Percentiles rank a stretch among this genome's conserved stretches.
Evolutionary conservation across 1,140 invertebrate species (phyloP).

Genomic region (Steinernema feltiae): DNA sequence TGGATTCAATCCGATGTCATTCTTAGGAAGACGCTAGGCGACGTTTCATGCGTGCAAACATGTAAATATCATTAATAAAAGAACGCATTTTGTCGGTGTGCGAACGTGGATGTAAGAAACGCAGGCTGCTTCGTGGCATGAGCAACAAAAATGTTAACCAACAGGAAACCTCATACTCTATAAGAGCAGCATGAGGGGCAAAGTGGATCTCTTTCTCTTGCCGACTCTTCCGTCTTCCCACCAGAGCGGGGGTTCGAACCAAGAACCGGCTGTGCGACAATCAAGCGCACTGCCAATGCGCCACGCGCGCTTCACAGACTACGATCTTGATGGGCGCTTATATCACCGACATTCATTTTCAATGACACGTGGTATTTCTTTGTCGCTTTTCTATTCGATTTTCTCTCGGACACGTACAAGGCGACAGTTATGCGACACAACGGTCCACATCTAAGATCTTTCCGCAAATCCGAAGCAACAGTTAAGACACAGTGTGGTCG

Average conservation of each 20-base stretch:
- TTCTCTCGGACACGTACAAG: no score
- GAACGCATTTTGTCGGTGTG: no score
- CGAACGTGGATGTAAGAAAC: no score
- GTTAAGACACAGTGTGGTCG: no score
- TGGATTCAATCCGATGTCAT: not conserved
- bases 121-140: not conserved
- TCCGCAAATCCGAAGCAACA: no score
- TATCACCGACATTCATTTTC: not conserved
- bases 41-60: not conserved
- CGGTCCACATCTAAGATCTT: no score
- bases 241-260: not conserved
- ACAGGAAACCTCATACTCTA: not conserved
- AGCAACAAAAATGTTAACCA: not conserved
- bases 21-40: not conserved
- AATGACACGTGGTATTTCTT: no score
- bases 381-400: no score
- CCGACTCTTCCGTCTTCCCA: not conserved
- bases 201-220: not conserved
- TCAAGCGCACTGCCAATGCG: not conserved
- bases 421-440: no score
- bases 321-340: not conserved
- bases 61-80: not conserved
- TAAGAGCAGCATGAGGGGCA: not conserved
- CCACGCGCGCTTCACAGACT: not conserved
- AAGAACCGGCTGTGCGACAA: not conserved